Evolutionary conservation across 2,888 invertebrate species (phyloP).

Genomic region (Lasioglossum vierecki): DNA sequence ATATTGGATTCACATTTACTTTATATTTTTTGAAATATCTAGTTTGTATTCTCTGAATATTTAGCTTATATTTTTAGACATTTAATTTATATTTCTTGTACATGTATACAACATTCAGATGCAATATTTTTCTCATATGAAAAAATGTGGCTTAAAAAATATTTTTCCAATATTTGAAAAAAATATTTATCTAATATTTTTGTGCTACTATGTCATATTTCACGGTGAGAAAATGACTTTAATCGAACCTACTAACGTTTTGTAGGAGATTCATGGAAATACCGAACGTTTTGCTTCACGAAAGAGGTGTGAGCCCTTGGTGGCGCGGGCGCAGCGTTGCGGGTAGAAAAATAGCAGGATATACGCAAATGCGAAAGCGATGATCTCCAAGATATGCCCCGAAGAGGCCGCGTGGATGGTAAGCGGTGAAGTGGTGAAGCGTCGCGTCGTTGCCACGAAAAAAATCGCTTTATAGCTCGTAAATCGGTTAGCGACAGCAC

Average conservation of each 20-base stretch:
- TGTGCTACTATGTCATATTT: neutral
- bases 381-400: neutral
- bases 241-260: neutral
- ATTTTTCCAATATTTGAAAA: too few relatives aligned
- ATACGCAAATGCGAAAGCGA: neutral
- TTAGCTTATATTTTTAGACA: too few relatives aligned
- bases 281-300: neutral
- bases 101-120: too few relatives aligned
- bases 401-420: neutral
- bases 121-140: too few relatives aligned
- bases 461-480: conserved; percentile 35
- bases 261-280: neutral
- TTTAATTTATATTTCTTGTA: too few relatives aligned
- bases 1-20: too few relatives aligned
- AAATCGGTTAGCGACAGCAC: conserved; percentile 16
- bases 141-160: too few relatives aligned
- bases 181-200: too few relatives aligned
- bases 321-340: too few relatives aligned
- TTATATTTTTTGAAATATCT: too few relatives aligned
- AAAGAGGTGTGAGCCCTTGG: neutral
- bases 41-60: too few relatives aligned
- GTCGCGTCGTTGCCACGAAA: neutral
- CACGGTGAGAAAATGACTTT: neutral
- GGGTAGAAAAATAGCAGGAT: neutral
- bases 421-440: neutral